Evolutionary conservation across 2,888 invertebrate species (phyloP), one percentile per base, ranked within the genome.

Genomic region (Ischnus inquisitorius): DNA sequence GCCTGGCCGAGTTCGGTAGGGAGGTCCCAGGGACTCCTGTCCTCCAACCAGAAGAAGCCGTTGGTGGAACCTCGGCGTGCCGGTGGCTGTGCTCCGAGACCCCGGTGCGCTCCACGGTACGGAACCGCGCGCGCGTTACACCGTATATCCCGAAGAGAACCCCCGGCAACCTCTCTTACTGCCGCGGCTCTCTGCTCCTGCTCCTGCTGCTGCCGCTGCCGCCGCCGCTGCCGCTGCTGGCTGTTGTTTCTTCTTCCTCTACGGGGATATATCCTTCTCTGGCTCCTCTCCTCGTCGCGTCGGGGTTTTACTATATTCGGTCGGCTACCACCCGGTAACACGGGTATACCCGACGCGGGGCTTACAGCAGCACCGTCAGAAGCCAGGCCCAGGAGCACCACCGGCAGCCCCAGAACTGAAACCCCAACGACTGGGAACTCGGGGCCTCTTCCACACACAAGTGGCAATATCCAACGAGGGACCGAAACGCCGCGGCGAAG

Each of bases 11-110:
- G 92, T 92, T 92, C 93, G 92, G 93, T 93, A 93, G 93, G 93
- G 93, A 93, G 93, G 93, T 93, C 91, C 92, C 90, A 90, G 91
- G 79, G 81, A 79, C 80, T 81, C 64, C 84, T 78, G 84, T 90
- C 90, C 91, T 93, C 93, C 93, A 93, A 92, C 93, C 93, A 93
- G 93, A 93, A 91, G 92, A 91, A 92, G 92, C 91, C 88, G 84
- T 90, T 28, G 87, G 88, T 82, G 79, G 74, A 83, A 75, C 77
- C 72, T 62, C 65, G 76, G 64, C 80, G 77, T 41, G 72, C 74
- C 85, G 80, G 79, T 78, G 83, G 79, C 76, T 77, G 87, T 82
- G 80, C 77, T 34, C 34, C 69, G 85, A 85, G 89, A 22, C 16
- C 54, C 54, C 19, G 54, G 54, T 14, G 10, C 43, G 10, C 51